Evolutionary conservation across 2,797 vertebrate species (phyloP), one percentile per base, ranked within the genome.

Genomic region (Chaetophractus vellerosus): DNA sequence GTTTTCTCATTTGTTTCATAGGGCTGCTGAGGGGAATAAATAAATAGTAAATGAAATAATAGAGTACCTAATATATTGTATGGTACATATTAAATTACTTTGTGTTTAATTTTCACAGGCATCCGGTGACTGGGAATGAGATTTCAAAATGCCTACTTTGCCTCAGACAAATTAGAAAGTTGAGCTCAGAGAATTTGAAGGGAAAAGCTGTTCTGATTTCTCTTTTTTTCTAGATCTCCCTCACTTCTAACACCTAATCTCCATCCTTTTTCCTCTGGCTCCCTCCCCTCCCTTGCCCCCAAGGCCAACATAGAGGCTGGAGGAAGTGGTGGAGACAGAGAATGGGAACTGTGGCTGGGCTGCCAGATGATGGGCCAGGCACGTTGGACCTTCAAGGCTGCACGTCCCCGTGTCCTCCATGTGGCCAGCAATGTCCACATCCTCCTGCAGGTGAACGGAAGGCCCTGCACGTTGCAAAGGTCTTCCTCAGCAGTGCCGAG

Each of bases 291-390:
- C 21, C 4, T 1, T 45, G 41, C 45, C n/a, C 52, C 36, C 28
- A 23, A 89, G 50, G 23, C 4, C 61, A 59, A 50, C 4, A 0
- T 50, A 50, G 26, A 38, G 72, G 7, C 4, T 31, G 28, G 28
- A 12, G 18, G 18, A 48, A 1, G 26, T 12, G 45, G 31, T 55
- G 52, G 52, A 55, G 9, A 15, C 10, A 3, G 18, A 16, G 66
- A 57, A 26, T 0, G 10, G 31, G 2, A 24, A 38, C n/a, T 1
- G 0, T 24, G 36, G 23, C 18, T 75, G 38, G 11, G 52, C 2
- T 28, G 24, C 57, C 14, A 33, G n/a, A 12, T 8, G 33, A 11
- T 18, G 24, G 45, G 24, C 18, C 64, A 64, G 66, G 16, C 33
- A 36, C 7, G 5, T 9, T 10, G 12, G 7, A 5, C 23, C 9